Conservation (phyloP, 2,797 vertebrate genomes). For the Mus caroli region DNA sequence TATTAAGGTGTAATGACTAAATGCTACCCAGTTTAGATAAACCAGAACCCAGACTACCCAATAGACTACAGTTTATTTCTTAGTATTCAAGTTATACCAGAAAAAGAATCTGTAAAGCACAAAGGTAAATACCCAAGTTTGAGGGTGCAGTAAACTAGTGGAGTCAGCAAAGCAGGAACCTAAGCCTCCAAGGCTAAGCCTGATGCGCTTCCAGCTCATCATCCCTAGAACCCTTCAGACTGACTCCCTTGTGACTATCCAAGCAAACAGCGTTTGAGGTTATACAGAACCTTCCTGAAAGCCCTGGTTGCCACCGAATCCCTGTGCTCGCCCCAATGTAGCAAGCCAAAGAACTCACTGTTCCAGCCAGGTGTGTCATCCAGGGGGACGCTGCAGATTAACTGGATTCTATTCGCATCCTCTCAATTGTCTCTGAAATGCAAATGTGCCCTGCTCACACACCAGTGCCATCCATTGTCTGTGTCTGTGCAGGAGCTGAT, state of each 20-base stretch:
- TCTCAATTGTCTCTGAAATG: slow-evolving; percentile 91
- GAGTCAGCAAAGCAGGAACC: neutral
- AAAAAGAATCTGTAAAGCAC: neutral
- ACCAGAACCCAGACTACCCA: neutral
- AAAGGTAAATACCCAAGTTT: neutral
- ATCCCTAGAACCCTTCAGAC: neutral
- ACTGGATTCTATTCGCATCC: slow-evolving; percentile 87
- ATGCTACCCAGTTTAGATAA: neutral
- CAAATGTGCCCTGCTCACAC: slow-evolving; percentile 88
- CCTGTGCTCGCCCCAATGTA: slow-evolving; percentile 82
- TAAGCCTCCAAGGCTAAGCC: neutral
- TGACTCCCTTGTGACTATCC: neutral
- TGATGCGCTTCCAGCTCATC: neutral
- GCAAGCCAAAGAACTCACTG: slow-evolving; percentile 75
- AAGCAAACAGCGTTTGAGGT: neutral
- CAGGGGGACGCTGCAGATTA: slow-evolving; percentile 85
- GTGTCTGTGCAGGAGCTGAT: slow-evolving; percentile 83
- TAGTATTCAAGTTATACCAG: neutral
- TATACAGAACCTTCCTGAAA: slow-evolving; percentile 45
- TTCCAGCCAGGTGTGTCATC: slow-evolving; percentile 86
- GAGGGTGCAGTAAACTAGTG: neutral
- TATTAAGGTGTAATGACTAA: neutral
- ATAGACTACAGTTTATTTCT: neutral
- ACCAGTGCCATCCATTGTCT: slow-evolving; percentile 85
- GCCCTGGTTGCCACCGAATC: slow-evolving; percentile 52